Base-by-base conservation (phyloP, 2,113 vertebrate genomes). In the Eptesicus fuscus region DNA sequence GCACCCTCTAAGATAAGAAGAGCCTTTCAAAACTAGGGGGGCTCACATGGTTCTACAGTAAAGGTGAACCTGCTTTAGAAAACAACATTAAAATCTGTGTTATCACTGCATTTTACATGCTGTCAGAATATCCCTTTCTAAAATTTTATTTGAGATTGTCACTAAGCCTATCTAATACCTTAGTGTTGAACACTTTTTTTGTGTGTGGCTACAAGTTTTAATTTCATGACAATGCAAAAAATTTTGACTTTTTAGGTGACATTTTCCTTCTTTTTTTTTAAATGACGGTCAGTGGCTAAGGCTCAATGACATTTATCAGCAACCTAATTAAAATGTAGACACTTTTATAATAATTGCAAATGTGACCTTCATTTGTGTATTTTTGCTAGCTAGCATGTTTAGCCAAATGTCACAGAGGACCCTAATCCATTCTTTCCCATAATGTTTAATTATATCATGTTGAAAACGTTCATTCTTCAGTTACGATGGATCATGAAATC, bases 331-430 rank as follows among this genome's bases (percentile, higher is more conserved):
- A 98, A 98, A 98, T 96, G 82, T 98, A 97, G 71, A 91, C 91
- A 91, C 61, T 97, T 95, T 98, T 97, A 98, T 98, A 98, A 98
- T 98, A 99, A 98, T 99, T 99, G 98, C 98, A 98, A 98, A 99
- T 99, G 97, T 99, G 98, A 99, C 98, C 98, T 99, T 99, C 98
- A 97, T 97, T 97, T 98, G 96, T 98, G 49, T 98, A 94, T 98
- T 98, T 98, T 97, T 98, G 96, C 20, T 92, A 97, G 95, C 95
- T 96, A 97, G 90, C 95, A 96, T 96, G 96, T 98, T 98, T 98
- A 98, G 98, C 95, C 96, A 98, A 98, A 98, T 99, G 98, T 98
- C 98, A 98, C 67, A 96, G 97, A 98, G 97, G 98, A 98, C 63
- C 92, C 90, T 91, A 97, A 98, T 70, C 82, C 49, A 92, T 89